These are phyloP conservation scores for Belgica antarctica DNA, from an alignment of 2,888 invertebrate genomes.

Conservation along the genomic window DNA sequence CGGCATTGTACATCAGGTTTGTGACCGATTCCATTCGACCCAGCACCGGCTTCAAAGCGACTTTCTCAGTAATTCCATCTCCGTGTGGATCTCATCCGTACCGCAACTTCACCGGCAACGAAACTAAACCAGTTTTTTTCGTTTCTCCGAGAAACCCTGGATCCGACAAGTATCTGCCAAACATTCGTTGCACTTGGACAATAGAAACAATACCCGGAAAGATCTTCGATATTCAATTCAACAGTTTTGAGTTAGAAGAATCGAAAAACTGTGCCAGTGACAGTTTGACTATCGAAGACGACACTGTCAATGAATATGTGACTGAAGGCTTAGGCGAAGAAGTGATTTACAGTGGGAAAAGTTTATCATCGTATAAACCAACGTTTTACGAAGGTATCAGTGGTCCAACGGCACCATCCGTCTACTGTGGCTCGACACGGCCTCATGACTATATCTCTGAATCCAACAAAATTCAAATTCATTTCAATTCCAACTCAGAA, in stretches of 20 bases:
- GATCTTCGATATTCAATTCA: constrained; percentile 58
- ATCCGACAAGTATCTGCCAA: constrained; percentile 59
- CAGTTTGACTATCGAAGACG: constrained; percentile 56
- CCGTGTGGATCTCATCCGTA: constrained; percentile 59
- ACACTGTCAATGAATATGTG: constrained; percentile 49
- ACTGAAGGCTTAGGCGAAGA: constrained; percentile 54
- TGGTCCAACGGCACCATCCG: constrained; percentile 48
- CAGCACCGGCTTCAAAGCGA: constrained; percentile 65
- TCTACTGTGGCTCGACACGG: constrained; percentile 58
- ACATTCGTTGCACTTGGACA: constrained; percentile 61
- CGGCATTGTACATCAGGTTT: constrained; percentile 65
- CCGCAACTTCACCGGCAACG: constrained; percentile 49
- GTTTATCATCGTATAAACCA: constrained; percentile 45
- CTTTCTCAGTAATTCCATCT: constrained; percentile 58
- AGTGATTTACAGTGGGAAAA: constrained; percentile 50
- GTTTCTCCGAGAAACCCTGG: constrained; percentile 48
- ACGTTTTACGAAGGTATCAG: constrained; percentile 45
- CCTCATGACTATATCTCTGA: constrained; percentile 59
- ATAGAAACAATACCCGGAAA: constrained; percentile 51
- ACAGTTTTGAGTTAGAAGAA: constrained; percentile 59
- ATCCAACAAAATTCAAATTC: constrained; percentile 54
- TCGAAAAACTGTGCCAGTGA: constrained; percentile 56
- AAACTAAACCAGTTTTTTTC: constrained; percentile 51
- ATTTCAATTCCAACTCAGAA: constrained; percentile 56
- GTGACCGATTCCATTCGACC: constrained; percentile 62